Percentiles rank a stretch among this genome's conserved stretches.
Evolutionary conservation across 2,888 invertebrate species (phyloP).

Genomic region (Drosophila cracens): DNA sequence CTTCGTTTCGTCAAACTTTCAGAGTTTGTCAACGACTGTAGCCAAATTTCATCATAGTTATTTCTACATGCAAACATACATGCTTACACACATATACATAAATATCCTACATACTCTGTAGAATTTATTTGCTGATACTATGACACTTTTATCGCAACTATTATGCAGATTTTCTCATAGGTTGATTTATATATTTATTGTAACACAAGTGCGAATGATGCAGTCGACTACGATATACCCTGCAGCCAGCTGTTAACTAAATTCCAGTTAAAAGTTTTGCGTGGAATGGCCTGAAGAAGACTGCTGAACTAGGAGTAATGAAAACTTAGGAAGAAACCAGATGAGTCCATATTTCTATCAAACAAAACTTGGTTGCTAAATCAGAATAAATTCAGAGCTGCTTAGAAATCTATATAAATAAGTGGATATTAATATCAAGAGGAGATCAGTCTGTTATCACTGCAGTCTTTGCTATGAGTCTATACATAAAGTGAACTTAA

Average conservation of each 20-base stretch:
- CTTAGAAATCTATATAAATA: not conserved
- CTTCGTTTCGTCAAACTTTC: not conserved
- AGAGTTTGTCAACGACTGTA: no score
- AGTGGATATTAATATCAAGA: not conserved
- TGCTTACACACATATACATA: not conserved
- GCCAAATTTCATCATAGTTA: not conserved
- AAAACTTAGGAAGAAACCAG: not conserved
- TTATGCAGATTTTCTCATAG: no score
- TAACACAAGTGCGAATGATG: no score
- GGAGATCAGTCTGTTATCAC: not conserved
- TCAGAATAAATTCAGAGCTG: no score
- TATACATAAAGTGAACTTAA: conserved; percentile 7
- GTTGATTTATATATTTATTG: no score
- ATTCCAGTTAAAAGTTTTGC: not conserved
- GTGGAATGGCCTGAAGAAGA: not conserved
- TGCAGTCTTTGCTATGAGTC: conserved; percentile 22
- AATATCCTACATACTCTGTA: no score
- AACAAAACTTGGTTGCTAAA: not conserved
- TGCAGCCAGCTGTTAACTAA: not conserved
- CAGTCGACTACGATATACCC: not conserved
- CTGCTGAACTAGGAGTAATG: not conserved
- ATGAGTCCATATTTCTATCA: not conserved
- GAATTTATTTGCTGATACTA: no score
- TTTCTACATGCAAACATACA: not conserved
- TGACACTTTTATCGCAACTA: no score